phyloP scores from a whole-genome alignment of 2,113 vertebrate genomes.

The Hippocampus comes region DNA sequence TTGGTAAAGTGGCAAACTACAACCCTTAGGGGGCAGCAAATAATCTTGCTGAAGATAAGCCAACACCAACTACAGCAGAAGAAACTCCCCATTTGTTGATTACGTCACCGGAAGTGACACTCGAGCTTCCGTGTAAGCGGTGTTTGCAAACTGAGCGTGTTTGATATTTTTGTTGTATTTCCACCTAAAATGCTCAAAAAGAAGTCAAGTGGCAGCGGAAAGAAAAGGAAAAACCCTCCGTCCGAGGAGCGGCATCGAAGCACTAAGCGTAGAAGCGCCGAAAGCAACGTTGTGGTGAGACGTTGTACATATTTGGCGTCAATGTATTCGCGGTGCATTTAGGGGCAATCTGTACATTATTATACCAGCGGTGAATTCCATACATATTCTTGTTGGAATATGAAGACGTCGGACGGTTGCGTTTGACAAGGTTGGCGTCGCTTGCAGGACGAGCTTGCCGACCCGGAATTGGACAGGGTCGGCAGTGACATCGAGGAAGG shows the following conservation, averaged over 20 bases:
- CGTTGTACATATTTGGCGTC: too few relatives aligned
- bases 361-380: background rate
- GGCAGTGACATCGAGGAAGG: slow-evolving; percentile 95
- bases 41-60: background rate
- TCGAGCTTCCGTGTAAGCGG: background rate
- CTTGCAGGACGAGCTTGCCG: slow-evolving; percentile 68
- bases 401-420: background rate
- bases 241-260: slow-evolving; percentile 47
- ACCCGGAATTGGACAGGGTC: slow-evolving; percentile 74
- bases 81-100: slow-evolving; percentile 2
- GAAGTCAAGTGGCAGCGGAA: slow-evolving; percentile 63
- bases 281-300: slow-evolving; percentile 49
- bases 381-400: background rate
- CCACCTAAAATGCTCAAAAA: slow-evolving; percentile 57
- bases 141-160: background rate
- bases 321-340: background rate
- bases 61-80: background rate
- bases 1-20: background rate
- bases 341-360: background rate
- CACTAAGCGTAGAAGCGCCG: slow-evolving; percentile 54
- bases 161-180: background rate
- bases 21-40: background rate
- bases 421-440: background rate
- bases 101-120: slow-evolving; percentile 8
- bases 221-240: slow-evolving; percentile 66